Evolutionary conservation across 2,888 invertebrate species (phyloP).

Genomic region (Parasteatoda lunata): DNA sequence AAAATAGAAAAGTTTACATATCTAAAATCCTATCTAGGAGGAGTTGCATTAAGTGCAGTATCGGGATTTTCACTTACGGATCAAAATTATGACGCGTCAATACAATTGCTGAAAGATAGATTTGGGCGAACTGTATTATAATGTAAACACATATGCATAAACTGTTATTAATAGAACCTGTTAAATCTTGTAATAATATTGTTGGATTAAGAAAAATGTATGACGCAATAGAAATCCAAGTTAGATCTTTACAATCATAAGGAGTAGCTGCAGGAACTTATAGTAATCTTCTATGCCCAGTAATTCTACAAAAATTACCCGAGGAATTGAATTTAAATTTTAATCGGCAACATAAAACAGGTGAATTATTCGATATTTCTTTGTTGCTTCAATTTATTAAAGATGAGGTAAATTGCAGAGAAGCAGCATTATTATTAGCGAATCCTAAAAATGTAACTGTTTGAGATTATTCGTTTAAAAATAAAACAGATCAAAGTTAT

Average conservation of each 20-base stretch:
- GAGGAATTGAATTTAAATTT: slow-evolving; percentile 6
- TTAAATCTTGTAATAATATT: not conserved
- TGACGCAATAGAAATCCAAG: slow-evolving; percentile 6
- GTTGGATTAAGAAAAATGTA: slow-evolving; percentile 17
- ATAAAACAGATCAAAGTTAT: not conserved
- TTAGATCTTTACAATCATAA: slow-evolving; percentile 8
- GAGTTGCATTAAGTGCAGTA: not conserved
- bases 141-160: slow-evolving; percentile 4
- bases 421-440: not conserved
- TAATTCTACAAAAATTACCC: slow-evolving; percentile 21
- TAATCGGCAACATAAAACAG: not conserved
- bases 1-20: slow-evolving; percentile 25
- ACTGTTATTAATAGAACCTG: not conserved
- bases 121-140: slow-evolving; percentile 12
- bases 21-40: slow-evolving; percentile 35
- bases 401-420: not conserved
- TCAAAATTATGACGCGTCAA: slow-evolving; percentile 21
- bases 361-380: not conserved
- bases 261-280: slow-evolving; percentile 8
- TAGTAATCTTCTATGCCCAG: slow-evolving; percentile 10
- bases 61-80: slow-evolving; percentile 8
- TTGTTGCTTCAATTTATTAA: not conserved
- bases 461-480: not conserved
- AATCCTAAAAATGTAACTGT: not conserved
- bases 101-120: slow-evolving; percentile 14